These are phyloP conservation scores for Stercorarius parasiticus DNA, from an alignment of 2,113 vertebrate species.

Conservation along the genomic window DNA sequence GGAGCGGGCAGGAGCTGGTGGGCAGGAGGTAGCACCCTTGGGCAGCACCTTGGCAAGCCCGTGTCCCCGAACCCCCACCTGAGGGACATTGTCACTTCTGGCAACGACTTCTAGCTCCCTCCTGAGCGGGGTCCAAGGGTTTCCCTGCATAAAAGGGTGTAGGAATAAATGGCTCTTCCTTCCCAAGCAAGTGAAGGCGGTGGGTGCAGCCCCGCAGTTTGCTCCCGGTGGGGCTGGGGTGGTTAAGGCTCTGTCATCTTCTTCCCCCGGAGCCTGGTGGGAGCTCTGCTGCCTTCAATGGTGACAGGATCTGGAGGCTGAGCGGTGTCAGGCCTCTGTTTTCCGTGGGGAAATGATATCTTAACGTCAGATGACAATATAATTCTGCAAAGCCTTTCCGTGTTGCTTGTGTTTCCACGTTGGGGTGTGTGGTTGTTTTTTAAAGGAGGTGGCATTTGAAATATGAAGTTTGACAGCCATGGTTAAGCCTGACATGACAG, in stretches of 20 bases:
- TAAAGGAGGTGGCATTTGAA: slow-evolving; percentile 34
- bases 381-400: not conserved
- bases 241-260: not conserved
- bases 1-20: not conserved
- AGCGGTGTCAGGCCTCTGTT: not conserved
- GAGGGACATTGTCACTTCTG: not conserved
- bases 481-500: slow-evolving; percentile 7
- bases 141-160: rapidly evolving
- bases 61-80: rapidly evolving
- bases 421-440: not conserved
- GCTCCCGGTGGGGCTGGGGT: not conserved
- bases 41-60: not conserved
- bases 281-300: not conserved
- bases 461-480: slow-evolving; percentile 30
- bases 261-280: not conserved
- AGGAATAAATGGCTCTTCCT: not conserved
- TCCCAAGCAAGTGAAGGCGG: not conserved
- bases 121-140: rapidly evolving
- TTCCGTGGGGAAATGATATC: not conserved
- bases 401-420: not conserved
- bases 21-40: not conserved
- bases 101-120: rapidly evolving
- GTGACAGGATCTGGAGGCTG: not conserved
- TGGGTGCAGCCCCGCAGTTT: not conserved
- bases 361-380: not conserved